Conservation (phyloP, 2,797 vertebrate species). For the Cynodonichthys magdalenae region DNA sequence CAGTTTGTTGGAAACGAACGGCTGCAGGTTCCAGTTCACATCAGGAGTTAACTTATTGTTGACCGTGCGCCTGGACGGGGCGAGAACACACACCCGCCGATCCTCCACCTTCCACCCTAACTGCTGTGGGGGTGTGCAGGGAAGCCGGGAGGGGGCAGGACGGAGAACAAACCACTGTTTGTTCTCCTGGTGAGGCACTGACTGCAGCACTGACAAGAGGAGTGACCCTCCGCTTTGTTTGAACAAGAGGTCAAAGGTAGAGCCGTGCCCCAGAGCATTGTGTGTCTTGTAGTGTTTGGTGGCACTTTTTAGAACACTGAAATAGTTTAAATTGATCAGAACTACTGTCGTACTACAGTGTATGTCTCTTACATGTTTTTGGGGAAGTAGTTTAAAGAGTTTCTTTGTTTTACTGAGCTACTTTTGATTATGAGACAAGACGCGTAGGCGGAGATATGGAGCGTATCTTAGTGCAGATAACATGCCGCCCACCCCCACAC, state of each 20-base stretch:
- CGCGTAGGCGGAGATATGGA: not conserved
- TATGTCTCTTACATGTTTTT: constrained; percentile 9
- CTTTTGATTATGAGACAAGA: not conserved
- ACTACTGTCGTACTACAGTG: not conserved
- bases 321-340: constrained; percentile 29
- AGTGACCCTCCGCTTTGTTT: constrained; percentile 75
- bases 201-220: constrained; percentile 70
- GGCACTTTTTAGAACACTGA: constrained; percentile 56
- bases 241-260: constrained; percentile 77
- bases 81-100: constrained; percentile 42
- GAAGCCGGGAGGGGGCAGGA: constrained; percentile 52
- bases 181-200: constrained; percentile 66
- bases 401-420: not conserved
- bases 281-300: constrained; percentile 76
- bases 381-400: not conserved
- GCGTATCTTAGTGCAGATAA: not conserved
- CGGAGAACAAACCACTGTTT: constrained; percentile 74
- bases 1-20: not conserved
- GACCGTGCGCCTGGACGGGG: constrained; percentile 28
- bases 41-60: constrained; percentile 10
- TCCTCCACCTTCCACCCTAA: constrained; percentile 15
- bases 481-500: constrained; percentile 15
- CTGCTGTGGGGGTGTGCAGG: constrained; percentile 58
- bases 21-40: constrained; percentile 5
- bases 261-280: constrained; percentile 70